Percentiles rank a stretch among this genome's conserved stretches.
These are phyloP conservation scores for Cyclura pinguis DNA, from an alignment of 2,797 vertebrate genomes.

Conservation along the genomic window DNA sequence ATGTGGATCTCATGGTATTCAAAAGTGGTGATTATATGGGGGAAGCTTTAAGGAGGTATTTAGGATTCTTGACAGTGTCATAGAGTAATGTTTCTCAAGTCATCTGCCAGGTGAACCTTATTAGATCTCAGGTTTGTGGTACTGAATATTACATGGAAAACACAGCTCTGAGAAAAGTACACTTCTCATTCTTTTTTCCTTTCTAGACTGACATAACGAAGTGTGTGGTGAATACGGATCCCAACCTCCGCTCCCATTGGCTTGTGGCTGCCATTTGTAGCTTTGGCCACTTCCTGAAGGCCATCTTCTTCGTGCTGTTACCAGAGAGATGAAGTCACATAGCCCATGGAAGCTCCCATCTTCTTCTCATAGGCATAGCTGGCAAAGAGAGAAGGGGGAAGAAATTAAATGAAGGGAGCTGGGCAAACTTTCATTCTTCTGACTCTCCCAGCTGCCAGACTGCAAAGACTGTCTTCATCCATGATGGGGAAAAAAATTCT, in stretches of 20 bases:
- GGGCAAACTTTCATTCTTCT: constrained; percentile 7
- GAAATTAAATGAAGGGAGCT: constrained; percentile 55
- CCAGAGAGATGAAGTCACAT: constrained; percentile 88
- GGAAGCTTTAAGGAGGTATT: background rate
- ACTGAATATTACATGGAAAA: background rate
- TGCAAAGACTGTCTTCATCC: background rate
- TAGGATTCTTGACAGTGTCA: rapidly evolving
- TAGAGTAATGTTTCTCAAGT: background rate
- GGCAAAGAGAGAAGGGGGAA: constrained; percentile 59
- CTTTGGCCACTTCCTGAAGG: constrained; percentile 92
- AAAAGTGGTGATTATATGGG: rapidly evolving
- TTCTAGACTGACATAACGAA: constrained; percentile 89
- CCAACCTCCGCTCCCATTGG: constrained; percentile 92
- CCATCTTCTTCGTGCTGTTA: constrained; percentile 89
- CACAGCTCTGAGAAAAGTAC: background rate
- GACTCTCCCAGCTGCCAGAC: constrained; percentile 38
- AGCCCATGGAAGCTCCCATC: background rate
- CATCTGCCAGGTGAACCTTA: background rate
- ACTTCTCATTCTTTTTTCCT: constrained; percentile 25
- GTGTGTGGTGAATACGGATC: constrained; percentile 92
- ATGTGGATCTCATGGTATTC: background rate
- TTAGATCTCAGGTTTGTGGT: background rate
- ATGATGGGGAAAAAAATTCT: constrained; percentile 12
- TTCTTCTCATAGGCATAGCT: constrained; percentile 48
- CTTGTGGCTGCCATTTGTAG: constrained; percentile 86